Evolutionary conservation across 2,888 invertebrate species (phyloP).

Genomic region (Rhagium mordax): DNA sequence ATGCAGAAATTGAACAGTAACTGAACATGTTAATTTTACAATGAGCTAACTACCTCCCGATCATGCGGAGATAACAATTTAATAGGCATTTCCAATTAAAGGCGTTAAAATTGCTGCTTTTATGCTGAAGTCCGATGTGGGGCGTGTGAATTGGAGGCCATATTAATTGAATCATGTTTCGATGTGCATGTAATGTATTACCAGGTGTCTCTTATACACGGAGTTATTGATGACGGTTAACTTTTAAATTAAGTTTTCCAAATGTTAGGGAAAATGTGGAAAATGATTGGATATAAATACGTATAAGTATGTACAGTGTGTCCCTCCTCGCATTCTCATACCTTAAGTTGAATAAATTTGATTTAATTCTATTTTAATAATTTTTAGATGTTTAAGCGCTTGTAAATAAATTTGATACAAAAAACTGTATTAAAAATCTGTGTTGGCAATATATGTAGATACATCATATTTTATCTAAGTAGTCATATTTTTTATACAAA

Average conservation of each 20-base stretch:
- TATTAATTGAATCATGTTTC: slow-evolving; percentile 8
- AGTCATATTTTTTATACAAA: no score
- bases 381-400: no score
- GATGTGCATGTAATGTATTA: neutral
- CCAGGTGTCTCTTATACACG: neutral
- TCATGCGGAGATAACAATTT: slow-evolving; percentile 23
- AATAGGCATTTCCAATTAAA: slow-evolving; percentile 20
- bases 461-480: no score
- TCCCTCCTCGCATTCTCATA: no score
- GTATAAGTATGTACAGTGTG: no score
- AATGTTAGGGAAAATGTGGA: neutral
- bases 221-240: neutral
- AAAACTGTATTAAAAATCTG: no score
- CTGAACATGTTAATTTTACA: slow-evolving; percentile 14
- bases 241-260: neutral
- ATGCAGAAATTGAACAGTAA: neutral
- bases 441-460: no score
- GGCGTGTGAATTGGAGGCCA: slow-evolving; percentile 3
- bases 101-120: slow-evolving; percentile 25
- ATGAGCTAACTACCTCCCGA: slow-evolving; percentile 14
- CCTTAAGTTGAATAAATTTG: no score
- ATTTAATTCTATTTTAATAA: no score
- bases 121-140: neutral
- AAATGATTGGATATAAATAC: neutral
- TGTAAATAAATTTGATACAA: no score